Conservation (phyloP, 2,888 invertebrate genomes). For the Orthonevra nobilis region DNA sequence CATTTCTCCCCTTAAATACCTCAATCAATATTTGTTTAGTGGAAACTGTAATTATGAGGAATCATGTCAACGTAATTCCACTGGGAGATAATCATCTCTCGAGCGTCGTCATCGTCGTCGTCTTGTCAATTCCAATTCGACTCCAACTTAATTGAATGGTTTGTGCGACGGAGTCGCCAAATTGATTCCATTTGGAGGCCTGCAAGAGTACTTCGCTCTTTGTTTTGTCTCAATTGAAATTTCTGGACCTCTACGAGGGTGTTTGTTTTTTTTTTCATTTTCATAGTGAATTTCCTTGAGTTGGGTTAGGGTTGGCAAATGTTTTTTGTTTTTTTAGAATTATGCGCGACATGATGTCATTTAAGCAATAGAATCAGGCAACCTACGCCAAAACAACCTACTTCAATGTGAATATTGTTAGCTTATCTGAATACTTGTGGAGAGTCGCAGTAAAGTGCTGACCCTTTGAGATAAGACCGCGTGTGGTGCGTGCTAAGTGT, state of each 20-base stretch:
- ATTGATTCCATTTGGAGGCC: constrained; percentile 53
- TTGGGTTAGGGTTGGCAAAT: constrained; percentile 28
- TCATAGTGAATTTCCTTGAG: constrained; percentile 39
- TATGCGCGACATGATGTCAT: constrained; percentile 45
- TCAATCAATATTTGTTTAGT: constrained; percentile 57
- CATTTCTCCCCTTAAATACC: constrained; percentile 41
- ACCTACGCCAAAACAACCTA: constrained; percentile 43
- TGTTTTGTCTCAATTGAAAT: constrained; percentile 61
- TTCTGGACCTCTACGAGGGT: constrained; percentile 7
- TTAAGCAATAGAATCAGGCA: constrained; percentile 5
- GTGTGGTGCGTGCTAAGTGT: constrained; percentile 6
- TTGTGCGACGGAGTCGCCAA: constrained; percentile 48
- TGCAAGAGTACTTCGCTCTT: constrained; percentile 56
- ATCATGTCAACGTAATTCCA: constrained; percentile 25
- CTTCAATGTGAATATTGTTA: constrained; percentile 45
- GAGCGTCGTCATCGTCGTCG: not conserved
- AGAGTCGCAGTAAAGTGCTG: constrained; percentile 7
- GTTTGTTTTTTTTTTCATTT: not conserved
- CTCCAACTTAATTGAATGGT: constrained; percentile 67
- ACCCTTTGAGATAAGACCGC: constrained; percentile 53
- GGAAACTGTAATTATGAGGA: constrained; percentile 40
- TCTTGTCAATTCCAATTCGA: constrained; percentile 61
- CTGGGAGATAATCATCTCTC: constrained; percentile 22
- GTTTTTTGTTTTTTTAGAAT: constrained; percentile 1
- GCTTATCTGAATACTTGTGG: constrained; percentile 47